Conservation (phyloP, 2,113 vertebrate species). For the Eretmochelys imbricata region DNA sequence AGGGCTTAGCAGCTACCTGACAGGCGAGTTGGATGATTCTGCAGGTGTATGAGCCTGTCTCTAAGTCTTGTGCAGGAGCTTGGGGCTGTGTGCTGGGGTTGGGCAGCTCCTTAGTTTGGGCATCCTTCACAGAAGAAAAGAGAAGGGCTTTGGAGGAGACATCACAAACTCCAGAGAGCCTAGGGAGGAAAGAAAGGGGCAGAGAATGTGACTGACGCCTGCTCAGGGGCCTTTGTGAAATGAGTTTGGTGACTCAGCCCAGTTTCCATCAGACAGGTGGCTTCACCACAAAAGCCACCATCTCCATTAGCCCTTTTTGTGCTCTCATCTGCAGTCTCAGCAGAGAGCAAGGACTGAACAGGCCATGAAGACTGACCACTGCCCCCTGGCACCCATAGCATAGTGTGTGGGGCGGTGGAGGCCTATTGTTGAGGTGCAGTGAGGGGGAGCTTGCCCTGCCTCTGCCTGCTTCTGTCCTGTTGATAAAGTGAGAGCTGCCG, state of each 20-base stretch:
- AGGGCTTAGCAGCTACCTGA: neutral
- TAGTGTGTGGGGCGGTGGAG: too few species aligned
- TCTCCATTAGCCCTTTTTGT: neutral
- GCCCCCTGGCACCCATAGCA: neutral
- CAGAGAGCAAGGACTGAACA: neutral
- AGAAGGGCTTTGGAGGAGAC: neutral
- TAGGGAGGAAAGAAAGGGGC: fast-evolving
- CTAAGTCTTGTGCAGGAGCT: neutral
- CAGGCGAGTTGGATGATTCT: neutral
- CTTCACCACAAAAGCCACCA: fast-evolving
- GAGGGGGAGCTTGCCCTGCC: fast-evolving
- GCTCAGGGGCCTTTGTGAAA: neutral
- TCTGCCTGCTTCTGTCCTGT: fast-evolving
- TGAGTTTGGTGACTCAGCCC: fast-evolving
- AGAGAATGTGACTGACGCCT: neutral
- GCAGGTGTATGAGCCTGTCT: neutral
- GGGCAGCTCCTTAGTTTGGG: neutral
- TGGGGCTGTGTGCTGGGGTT: neutral
- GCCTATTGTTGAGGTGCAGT: fast-evolving
- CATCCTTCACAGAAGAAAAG: neutral
- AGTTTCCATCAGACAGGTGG: neutral
- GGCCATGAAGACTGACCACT: neutral
- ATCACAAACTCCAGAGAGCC: neutral
- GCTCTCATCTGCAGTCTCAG: neutral
- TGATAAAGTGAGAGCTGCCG: neutral